Evolutionary conservation across 2,888 invertebrate species (phyloP), one percentile per base, ranked within the genome.

Genomic region (Heteromyza rotundicornis): DNA sequence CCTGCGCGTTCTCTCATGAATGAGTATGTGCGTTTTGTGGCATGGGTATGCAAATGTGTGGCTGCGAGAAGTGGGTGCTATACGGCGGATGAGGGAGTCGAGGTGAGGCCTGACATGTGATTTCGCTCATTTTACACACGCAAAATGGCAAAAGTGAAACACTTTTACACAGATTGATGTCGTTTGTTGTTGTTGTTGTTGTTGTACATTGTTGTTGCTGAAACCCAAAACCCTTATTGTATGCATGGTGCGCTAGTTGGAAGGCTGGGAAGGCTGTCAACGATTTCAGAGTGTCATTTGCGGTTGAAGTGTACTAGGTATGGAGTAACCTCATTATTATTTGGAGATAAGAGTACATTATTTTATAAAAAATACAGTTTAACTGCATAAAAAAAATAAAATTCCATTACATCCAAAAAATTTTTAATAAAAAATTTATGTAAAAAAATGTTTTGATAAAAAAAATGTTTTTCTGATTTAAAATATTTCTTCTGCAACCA

Each of bases 61-160:
- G 10, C 2, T 14, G 47, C 47, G 20, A 19, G 19, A 14, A 19
- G 40, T 40, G 40, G 47, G 47, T 14, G 47, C 10, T n/a, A 40
- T 40, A 3, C 16, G 20, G 47, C 17, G 47, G 47, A 47, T 2
- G 2, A 5, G 17, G 20, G 20, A 19, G 40, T n/a, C 14, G 47
- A 17, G 7, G 47, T 3, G 17, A 20, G 19, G 47, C 20, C 7
- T 47, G 47, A 51, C 51, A 44, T 56, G 65, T 66, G 66, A 67
- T 67, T 67, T 67, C 62, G 64, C 63, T 67, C 65, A 68, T 69
- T 65, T 68, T 64, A 59, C 63, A 64, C 65, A 68, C 65, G 63
- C 66, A 67, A 65, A 68, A 65, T 64, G 64, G 49, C 64, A 66
- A 63, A 60, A 60, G 51, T 57, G 60, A 55, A 35, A 44, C 65